These are phyloP conservation scores for Drosophila nigritarsus DNA, from an alignment of 2,888 invertebrate species.

Conservation along the genomic window DNA sequence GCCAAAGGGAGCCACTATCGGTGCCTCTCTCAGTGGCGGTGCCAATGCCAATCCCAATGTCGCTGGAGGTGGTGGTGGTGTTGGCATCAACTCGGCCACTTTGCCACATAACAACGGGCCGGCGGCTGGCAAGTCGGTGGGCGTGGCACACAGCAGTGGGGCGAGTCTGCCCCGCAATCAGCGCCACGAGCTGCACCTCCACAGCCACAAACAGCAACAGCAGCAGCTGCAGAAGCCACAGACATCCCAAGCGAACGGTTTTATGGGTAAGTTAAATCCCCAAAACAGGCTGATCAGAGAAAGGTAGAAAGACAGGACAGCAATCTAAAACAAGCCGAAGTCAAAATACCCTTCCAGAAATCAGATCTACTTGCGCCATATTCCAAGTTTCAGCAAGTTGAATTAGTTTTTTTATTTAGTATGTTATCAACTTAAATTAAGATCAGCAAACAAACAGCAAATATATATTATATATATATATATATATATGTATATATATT, in stretches of 20 bases:
- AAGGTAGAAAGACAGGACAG: background rate
- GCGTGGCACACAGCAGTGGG: constrained; percentile 57
- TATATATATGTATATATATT: too few relatives aligned
- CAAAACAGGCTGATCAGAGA: too few relatives aligned
- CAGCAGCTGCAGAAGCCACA: constrained; percentile 45
- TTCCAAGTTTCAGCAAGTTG: background rate
- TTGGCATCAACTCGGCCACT: constrained; percentile 78
- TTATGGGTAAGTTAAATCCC: constrained; percentile 72
- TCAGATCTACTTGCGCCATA: background rate
- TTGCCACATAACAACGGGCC: constrained; percentile 77
- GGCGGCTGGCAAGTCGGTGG: constrained; percentile 2
- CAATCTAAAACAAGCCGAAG: background rate
- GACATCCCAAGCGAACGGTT: constrained; percentile 79
- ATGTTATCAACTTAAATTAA: background rate
- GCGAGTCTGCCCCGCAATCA: constrained; percentile 83
- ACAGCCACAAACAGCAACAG: constrained; percentile 27
- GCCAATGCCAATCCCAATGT: background rate
- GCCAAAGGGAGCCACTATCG: constrained; percentile 38
- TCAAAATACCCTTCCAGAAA: background rate
- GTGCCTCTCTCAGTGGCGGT: constrained; percentile 10
- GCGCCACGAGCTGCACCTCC: constrained; percentile 82
- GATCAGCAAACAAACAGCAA: too few relatives aligned
- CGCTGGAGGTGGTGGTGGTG: background rate
- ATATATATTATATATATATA: too few relatives aligned
- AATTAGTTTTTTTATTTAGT: background rate